Evolutionary conservation across 2,888 invertebrate species (phyloP), one percentile per base, ranked within the genome.

Genomic region (Megamerina dolium): DNA sequence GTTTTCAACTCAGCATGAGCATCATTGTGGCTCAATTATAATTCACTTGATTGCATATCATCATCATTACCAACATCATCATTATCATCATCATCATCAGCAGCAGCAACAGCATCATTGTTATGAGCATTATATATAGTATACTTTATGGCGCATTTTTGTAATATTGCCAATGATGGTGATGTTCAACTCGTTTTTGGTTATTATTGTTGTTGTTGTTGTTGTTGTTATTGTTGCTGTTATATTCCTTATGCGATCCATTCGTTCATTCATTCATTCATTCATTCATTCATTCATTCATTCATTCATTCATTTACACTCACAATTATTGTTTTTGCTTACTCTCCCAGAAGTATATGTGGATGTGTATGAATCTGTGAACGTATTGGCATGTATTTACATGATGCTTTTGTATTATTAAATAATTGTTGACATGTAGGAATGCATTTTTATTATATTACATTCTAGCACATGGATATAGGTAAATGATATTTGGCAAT

Each of bases 371-470:
- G 14, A 14, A 5, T 13, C 9, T 31, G 31, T 9, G 13, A 13
- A 6, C 6, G 31, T 31, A 14, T 31, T 31, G 13, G 4, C 16
- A 16, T 31, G 8, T 9, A 4, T 31, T 13, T n/a, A n/a, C n/a
- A n/a, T n/a, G n/a, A 37, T 37, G 43, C 37, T 43, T 36, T 23
- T 37, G 37, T 43, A 43, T 37, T 43, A 43, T 43, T 43, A 37
- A 43, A 43, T 43, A 32, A 43, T 17, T 43, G 43, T 43, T 43
- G 43, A 43, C 43, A 43, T 43, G 43, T n/a, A n/a, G n/a, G n/a
- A n/a, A n/a, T n/a, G n/a, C n/a, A n/a, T n/a, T n/a, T n/a, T n/a
- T n/a, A n/a, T n/a, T n/a, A n/a, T n/a, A n/a, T n/a, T n/a, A n/a
- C n/a, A n/a, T n/a, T n/a, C n/a, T n/a, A n/a, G n/a, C n/a, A n/a